Evolutionary conservation across 2,888 invertebrate genomes (phyloP).

Genomic region (Altica lythri): DNA sequence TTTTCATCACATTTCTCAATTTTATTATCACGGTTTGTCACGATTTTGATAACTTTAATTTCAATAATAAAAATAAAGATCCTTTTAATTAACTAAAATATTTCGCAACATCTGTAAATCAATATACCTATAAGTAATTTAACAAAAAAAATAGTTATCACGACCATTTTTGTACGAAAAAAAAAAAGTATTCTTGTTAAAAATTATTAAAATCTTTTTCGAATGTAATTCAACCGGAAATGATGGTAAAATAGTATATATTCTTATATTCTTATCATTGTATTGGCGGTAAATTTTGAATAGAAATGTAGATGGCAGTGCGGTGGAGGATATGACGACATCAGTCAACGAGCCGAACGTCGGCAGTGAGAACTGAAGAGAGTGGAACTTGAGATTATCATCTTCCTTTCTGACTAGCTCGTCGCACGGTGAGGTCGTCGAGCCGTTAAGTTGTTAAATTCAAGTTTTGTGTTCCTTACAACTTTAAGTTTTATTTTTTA

Average conservation of each 20-base stretch:
- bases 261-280: neutral
- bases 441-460: conserved; percentile 48
- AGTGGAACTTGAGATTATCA: conserved; percentile 44
- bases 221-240: neutral
- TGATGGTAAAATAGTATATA: neutral
- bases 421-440: conserved; percentile 54
- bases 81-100: too few relatives aligned
- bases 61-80: too few relatives aligned
- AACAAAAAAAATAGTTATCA: neutral
- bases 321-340: conserved; percentile 37
- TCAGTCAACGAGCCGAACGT: conserved; percentile 28
- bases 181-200: neutral
- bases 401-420: conserved; percentile 57
- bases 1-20: too few relatives aligned
- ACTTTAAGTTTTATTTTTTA: conserved; percentile 47
- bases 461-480: conserved; percentile 46
- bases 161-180: neutral
- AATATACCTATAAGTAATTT: neutral
- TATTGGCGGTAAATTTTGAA: conserved; percentile 13
- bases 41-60: too few relatives aligned
- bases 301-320: conserved; percentile 29
- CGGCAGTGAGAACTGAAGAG: conserved; percentile 39
- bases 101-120: too few relatives aligned
- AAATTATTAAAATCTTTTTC: too few relatives aligned
- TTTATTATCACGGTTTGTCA: too few relatives aligned